phyloP scores from a whole-genome alignment of 1,140 invertebrate species.

The Drosophila micromelanica region DNA sequence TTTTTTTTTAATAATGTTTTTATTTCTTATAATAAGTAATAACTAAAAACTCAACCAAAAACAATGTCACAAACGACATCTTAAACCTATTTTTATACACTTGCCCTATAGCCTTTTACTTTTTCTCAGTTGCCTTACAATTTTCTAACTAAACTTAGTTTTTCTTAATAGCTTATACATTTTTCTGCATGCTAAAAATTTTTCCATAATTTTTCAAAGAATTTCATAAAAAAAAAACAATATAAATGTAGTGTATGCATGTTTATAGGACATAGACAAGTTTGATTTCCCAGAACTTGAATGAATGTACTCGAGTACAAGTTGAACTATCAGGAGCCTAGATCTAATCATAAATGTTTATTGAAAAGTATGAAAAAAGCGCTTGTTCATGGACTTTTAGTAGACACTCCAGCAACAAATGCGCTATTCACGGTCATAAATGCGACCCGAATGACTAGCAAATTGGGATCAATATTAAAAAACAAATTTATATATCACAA shows the following conservation, averaged over 20 bases:
- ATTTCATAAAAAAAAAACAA: neutral
- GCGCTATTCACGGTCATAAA: slow-evolving; percentile 47
- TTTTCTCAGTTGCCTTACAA: too few relatives aligned
- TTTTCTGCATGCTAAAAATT: neutral
- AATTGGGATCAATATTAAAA: slow-evolving; percentile 31
- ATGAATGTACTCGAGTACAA: slow-evolving; percentile 17
- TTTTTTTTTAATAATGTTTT: too few relatives aligned
- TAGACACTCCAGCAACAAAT: slow-evolving; percentile 20
- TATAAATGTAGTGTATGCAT: too few relatives aligned
- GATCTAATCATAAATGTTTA: slow-evolving; percentile 31
- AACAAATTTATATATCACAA: slow-evolving; percentile 16
- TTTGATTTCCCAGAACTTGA: slow-evolving; percentile 13
- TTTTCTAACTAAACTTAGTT: too few relatives aligned
- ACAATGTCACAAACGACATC: too few relatives aligned
- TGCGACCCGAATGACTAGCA: slow-evolving; percentile 51
- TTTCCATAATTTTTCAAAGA: neutral
- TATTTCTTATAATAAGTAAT: too few relatives aligned
- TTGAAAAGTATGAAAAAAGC: neutral
- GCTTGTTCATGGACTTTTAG: slow-evolving; percentile 28
- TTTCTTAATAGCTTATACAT: too few relatives aligned
- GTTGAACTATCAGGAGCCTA: slow-evolving; percentile 38
- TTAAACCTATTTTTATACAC: too few relatives aligned
- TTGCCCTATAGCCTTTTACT: too few relatives aligned
- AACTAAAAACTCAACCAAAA: too few relatives aligned
- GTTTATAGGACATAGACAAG: neutral